Evolutionary conservation across 23 tunicate species (phyloP).

Genomic region (Ascidia mentula): DNA sequence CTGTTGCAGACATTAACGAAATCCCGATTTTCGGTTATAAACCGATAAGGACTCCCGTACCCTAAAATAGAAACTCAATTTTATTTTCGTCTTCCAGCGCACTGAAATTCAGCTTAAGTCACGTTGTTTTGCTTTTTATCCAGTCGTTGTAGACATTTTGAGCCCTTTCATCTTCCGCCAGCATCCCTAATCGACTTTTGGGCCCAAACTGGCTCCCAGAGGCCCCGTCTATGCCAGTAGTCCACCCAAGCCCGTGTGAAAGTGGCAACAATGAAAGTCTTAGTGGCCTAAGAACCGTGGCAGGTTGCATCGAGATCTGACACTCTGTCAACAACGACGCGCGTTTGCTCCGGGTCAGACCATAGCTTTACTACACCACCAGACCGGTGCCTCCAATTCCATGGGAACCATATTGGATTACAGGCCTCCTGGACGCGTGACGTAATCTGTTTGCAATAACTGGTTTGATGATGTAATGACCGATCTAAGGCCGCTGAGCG

Average conservation of each 20-base stretch:
- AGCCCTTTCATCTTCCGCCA: no score
- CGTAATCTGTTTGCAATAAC: slow-evolving; percentile 1
- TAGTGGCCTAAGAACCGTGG: background rate
- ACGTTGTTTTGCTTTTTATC: no score
- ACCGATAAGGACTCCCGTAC: no score
- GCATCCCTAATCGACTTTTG: no score
- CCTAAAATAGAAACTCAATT: no score
- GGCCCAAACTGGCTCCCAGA: no score
- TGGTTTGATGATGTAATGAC: background rate
- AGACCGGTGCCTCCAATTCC: background rate
- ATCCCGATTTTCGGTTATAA: no score
- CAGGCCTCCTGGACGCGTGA: background rate
- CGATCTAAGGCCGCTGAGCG: background rate
- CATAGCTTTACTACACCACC: background rate
- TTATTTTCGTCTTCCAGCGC: no score
- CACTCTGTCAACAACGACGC: background rate
- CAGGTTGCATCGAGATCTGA: background rate
- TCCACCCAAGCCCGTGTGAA: background rate
- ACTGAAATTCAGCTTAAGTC: no score
- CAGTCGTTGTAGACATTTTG: no score
- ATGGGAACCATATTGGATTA: background rate
- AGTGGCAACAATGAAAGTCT: slow-evolving; percentile 7
- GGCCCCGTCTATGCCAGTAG: no score
- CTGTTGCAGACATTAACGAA: no score
- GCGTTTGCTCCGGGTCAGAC: background rate